Conservation (phyloP, 1,140 invertebrate genomes). For the Tenebrio molitor region DNA sequence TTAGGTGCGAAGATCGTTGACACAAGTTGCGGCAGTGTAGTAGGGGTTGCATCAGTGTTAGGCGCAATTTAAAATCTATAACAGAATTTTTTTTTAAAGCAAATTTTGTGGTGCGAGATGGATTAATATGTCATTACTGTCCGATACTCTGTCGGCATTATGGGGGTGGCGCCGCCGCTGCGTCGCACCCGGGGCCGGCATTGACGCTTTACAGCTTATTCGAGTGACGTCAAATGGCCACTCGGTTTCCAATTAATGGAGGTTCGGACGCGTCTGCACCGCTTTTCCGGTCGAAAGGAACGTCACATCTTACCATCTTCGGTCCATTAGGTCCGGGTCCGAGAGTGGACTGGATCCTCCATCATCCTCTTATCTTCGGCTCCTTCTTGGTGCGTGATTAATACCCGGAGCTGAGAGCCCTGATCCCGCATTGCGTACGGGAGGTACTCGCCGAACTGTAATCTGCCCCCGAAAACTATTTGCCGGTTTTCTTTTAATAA, state of each 20-base stretch:
- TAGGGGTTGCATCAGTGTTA: too few species aligned
- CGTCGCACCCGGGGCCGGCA: too few species aligned
- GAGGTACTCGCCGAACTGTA: neutral
- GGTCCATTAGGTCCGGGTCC: slow-evolving; percentile 24
- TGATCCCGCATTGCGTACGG: slow-evolving; percentile 25
- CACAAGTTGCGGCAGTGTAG: too few species aligned
- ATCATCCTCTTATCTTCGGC: slow-evolving; percentile 37
- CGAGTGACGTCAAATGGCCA: neutral
- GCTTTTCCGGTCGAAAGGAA: slow-evolving; percentile 37
- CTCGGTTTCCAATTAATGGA: slow-evolving; percentile 30
- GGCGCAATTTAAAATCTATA: too few species aligned
- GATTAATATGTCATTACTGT: too few species aligned
- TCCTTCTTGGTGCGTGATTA: slow-evolving; percentile 30
- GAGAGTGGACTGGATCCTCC: slow-evolving; percentile 19
- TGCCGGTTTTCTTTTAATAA: neutral
- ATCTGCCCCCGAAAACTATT: neutral
- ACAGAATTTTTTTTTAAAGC: too few species aligned
- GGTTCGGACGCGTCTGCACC: slow-evolving; percentile 14
- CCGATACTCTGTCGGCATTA: too few species aligned
- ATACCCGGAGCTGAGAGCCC: slow-evolving; percentile 21
- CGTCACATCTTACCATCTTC: slow-evolving; percentile 35
- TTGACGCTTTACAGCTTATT: slow-evolving; percentile 25
- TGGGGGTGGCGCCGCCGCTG: too few species aligned
- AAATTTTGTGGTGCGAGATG: too few species aligned
- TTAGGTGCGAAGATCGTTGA: too few species aligned